These are phyloP conservation scores for Psilopogon haemacephalus DNA, from an alignment of 2,113 vertebrate species.

Conservation along the genomic window DNA sequence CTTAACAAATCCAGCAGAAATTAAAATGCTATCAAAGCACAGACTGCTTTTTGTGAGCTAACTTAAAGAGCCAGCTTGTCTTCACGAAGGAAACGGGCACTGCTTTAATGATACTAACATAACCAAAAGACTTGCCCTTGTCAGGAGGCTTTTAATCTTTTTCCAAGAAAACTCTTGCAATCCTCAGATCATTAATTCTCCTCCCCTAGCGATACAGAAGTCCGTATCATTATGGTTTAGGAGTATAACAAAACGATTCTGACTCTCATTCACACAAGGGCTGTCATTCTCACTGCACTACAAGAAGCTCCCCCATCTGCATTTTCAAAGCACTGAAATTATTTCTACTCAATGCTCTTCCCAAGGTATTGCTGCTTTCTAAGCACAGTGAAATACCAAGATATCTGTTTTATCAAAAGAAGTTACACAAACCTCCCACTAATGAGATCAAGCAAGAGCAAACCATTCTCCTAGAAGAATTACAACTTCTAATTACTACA, in stretches of 20 bases:
- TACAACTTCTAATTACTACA: background rate
- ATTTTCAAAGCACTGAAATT: background rate
- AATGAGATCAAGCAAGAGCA: background rate
- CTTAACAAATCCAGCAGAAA: background rate
- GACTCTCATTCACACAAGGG: background rate
- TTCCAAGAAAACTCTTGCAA: background rate
- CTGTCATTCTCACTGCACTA: background rate
- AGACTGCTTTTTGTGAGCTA: background rate
- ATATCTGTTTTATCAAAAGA: slow-evolving; percentile 10
- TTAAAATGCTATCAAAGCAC: background rate
- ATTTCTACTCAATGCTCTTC: background rate
- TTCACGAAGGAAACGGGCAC: background rate
- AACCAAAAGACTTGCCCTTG: background rate
- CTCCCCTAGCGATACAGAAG: background rate
- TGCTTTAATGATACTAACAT: background rate
- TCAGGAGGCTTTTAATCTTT: background rate
- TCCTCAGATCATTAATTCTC: background rate
- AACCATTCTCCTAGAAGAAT: background rate
- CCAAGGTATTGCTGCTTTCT: background rate
- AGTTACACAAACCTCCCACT: slow-evolving; percentile 43
- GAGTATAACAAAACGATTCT: background rate
- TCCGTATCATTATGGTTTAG: background rate
- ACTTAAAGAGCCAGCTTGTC: background rate
- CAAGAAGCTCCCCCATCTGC: background rate
- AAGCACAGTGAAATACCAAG: background rate